Evolutionary conservation across 2,888 invertebrate species (phyloP).

Genomic region (Altica lythri): DNA sequence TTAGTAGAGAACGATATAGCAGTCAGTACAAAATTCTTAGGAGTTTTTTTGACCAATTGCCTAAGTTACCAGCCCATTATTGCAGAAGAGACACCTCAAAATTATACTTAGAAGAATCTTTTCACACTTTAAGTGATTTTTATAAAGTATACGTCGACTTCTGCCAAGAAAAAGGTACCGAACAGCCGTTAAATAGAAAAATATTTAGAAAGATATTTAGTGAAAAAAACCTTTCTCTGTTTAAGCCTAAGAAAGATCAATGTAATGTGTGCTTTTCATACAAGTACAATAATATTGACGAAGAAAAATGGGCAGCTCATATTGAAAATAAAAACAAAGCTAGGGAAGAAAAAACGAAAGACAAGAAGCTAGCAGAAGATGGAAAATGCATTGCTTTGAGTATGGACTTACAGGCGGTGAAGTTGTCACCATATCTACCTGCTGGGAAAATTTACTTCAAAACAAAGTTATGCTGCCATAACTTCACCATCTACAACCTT

Average conservation of each 20-base stretch:
- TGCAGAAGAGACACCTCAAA: neutral
- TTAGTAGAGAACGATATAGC: too few relatives aligned
- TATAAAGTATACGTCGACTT: neutral
- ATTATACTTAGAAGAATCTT: neutral
- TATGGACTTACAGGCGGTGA: slow-evolving; percentile 14
- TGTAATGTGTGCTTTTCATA: neutral
- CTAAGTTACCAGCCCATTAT: neutral
- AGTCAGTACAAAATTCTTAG: too few relatives aligned
- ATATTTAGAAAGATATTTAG: slow-evolving; percentile 3
- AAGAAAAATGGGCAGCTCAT: slow-evolving; percentile 31
- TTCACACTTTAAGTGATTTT: neutral
- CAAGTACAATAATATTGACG: neutral
- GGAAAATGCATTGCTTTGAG: slow-evolving; percentile 7
- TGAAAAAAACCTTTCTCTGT: neutral
- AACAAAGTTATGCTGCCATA: slow-evolving; percentile 8
- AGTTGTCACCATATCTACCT: slow-evolving; percentile 10
- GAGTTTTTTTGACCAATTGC: neutral
- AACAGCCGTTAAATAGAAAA: neutral
- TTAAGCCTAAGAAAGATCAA: neutral
- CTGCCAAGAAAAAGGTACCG: neutral
- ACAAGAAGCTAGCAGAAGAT: slow-evolving; percentile 27
- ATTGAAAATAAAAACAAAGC: slow-evolving; percentile 35
- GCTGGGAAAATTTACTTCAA: slow-evolving; percentile 16
- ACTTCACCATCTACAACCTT: slow-evolving; percentile 5
- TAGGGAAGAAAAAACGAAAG: slow-evolving; percentile 37